These are phyloP conservation scores for Pissodes strobi DNA, from an alignment of 1,140 invertebrate species.

Conservation along the genomic window DNA sequence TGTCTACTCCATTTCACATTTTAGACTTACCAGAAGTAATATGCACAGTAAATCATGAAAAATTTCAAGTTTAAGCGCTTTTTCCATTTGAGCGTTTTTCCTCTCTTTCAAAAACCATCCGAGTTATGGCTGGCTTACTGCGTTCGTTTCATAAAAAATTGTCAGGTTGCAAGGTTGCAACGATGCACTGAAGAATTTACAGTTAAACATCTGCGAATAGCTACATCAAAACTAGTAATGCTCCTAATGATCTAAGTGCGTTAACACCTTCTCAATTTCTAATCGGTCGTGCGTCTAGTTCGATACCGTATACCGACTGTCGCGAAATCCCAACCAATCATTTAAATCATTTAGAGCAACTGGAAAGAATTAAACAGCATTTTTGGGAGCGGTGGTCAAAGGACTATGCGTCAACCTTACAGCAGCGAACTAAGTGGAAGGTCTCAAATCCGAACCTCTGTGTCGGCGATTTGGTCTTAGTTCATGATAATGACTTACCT, in stretches of 20 bases:
- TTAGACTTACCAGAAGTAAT: constrained; percentile 25
- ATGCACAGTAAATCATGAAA: neutral
- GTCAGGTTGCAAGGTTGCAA: neutral
- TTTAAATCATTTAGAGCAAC: no score
- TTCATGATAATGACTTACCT: no score
- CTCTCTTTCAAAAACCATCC: constrained; percentile 16
- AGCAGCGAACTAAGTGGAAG: neutral
- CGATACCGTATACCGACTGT: no score
- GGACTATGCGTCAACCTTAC: no score
- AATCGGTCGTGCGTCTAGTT: neutral
- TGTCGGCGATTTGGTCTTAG: no score
- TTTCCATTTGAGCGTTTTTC: constrained; percentile 27
- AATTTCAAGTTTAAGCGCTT: neutral
- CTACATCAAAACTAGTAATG: constrained; percentile 11
- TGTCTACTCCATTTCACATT: neutral
- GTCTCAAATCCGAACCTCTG: neutral
- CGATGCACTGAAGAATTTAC: neutral
- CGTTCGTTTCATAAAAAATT: constrained; percentile 14
- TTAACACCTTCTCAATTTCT: constrained; percentile 2
- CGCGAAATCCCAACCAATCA: no score
- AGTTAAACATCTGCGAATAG: neutral
- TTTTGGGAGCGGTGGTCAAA: no score
- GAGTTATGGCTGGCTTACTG: constrained; percentile 25
- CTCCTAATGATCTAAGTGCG: constrained; percentile 6
- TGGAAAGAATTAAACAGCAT: no score